Base-by-base conservation (phyloP, 2,113 vertebrate genomes). In the Dicentrarchus labrax region DNA sequence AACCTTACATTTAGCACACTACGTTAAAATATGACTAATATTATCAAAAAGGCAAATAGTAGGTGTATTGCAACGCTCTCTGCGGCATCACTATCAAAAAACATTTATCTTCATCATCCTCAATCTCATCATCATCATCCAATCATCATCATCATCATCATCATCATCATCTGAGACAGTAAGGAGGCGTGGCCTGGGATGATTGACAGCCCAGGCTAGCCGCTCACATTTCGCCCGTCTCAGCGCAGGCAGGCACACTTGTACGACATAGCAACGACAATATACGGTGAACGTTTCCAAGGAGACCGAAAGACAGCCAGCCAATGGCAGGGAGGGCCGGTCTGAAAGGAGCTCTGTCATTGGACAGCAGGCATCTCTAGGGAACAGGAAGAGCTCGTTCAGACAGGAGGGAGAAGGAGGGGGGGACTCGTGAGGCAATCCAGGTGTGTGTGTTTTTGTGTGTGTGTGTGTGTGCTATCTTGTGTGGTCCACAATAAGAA, bases 11-110 rank as follows among this genome's bases (percentile, higher is more conserved):
- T 89, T 81, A 91, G 70, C 79, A 80, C 76, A 72, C 93, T 94
- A 94, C 85, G 76, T 88, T 92, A 92, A 93, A 93, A 93, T 91
- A 93, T 48, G 69, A 94, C 93, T 92, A 94, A 88, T 88, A 90
- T 92, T 84, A 93, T 94, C 90, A 92, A 92, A 88, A 94, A 95
- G 84, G 87, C 82, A 95, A 94, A 94, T 75, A 76, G 89, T 74
- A 72, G 85, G 89, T 80, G 86, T 56, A 13, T 92, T 78, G 89
- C 92, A 89, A 89, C 86, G 50, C 85, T 89, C 93, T 94, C 88
- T 56, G 80, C 22, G 69, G 87, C 84, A 81, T 43, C 73, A 86
- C 90, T 86, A 90, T 81, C 79, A 85, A 88, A 87, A 50, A 89
- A 86, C 83, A 91, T 86, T 79, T 80, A 86, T 85, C 86, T 85